phyloP scores from a whole-genome alignment of 2,888 invertebrate species.

The Luperina testacea region DNA sequence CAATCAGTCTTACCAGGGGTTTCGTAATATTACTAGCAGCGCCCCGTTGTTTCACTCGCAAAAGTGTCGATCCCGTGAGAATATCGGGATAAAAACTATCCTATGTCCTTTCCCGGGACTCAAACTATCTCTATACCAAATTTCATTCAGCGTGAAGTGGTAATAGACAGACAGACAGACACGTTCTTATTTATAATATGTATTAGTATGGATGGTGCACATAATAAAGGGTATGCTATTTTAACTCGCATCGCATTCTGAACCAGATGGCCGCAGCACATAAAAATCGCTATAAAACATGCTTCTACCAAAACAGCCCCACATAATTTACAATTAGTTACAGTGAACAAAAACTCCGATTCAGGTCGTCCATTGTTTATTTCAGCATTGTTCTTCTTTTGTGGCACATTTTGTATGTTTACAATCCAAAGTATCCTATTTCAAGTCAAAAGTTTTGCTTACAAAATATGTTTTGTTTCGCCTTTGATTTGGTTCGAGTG shows the following conservation, averaged over 20 bases:
- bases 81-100: too few species aligned
- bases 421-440: constrained; percentile 50
- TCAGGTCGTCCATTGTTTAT: constrained; percentile 79
- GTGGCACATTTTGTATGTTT: constrained; percentile 45
- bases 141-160: too few species aligned
- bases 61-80: too few species aligned
- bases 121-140: too few species aligned
- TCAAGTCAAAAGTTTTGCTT: constrained; percentile 34
- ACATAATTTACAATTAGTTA: constrained; percentile 70
- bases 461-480: constrained; percentile 21
- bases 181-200: too few species aligned
- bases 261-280: constrained; percentile 35
- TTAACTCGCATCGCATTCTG: not conserved
- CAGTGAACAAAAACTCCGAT: constrained; percentile 75
- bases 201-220: too few species aligned
- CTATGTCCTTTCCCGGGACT: too few species aligned
- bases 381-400: constrained; percentile 69
- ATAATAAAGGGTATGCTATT: not conserved
- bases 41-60: too few species aligned
- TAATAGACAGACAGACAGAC: too few species aligned
- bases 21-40: not conserved
- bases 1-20: too few species aligned
- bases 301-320: constrained; percentile 28
- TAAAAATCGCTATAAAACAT: constrained; percentile 41
- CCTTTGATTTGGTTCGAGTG: constrained; percentile 22